These are phyloP conservation scores for Melanargia galathea DNA, from an alignment of 2,888 invertebrate species.

Conservation along the genomic window DNA sequence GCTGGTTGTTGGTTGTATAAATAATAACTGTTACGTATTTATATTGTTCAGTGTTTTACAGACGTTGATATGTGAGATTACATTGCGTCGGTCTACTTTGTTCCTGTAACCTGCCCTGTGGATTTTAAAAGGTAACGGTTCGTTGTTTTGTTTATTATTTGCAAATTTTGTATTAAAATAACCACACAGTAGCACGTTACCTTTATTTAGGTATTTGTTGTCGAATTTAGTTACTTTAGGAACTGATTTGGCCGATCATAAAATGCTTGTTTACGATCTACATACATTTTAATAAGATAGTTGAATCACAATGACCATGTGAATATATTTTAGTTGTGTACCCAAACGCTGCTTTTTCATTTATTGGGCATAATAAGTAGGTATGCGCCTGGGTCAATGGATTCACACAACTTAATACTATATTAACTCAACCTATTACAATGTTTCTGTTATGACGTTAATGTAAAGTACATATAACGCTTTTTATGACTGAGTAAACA, in stretches of 20 bases:
- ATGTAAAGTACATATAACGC: too few species aligned
- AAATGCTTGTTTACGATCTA: constrained; percentile 9
- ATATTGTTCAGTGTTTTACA: constrained; percentile 61
- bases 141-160: constrained; percentile 38
- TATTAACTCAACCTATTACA: too few species aligned
- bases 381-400: neutral
- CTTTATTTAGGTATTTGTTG: neutral
- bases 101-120: constrained; percentile 71
- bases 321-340: neutral
- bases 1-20: constrained; percentile 50
- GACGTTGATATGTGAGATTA: constrained; percentile 55
- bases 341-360: neutral
- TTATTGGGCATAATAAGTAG: neutral
- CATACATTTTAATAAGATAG: neutral
- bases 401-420: neutral
- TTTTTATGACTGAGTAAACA: too few species aligned
- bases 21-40: constrained; percentile 49
- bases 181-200: neutral
- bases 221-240: neutral
- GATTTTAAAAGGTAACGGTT: constrained; percentile 79
- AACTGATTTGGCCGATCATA: neutral
- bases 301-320: constrained; percentile 13
- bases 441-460: too few species aligned
- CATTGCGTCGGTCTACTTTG: constrained; percentile 67
- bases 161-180: neutral